These are phyloP conservation scores for Octodon degus DNA, from an alignment of 2,113 vertebrate genomes.

Conservation along the genomic window DNA sequence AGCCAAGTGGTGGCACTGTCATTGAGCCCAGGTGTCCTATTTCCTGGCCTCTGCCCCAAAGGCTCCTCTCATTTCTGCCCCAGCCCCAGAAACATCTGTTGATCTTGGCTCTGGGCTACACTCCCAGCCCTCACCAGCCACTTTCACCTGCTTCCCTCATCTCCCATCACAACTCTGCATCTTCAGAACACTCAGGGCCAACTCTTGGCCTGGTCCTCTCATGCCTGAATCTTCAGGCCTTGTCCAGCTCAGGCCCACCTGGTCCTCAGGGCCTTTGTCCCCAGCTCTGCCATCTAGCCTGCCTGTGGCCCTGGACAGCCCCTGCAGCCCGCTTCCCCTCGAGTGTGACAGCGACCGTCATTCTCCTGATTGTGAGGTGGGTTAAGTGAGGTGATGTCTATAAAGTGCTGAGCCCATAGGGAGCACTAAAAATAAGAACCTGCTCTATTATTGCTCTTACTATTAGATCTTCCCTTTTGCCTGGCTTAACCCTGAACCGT, in stretches of 20 bases:
- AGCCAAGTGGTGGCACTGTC: not conserved
- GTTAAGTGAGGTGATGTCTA: not conserved
- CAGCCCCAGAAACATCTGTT: not conserved
- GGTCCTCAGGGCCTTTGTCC: not conserved
- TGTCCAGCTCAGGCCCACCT: not conserved
- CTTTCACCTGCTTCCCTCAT: not conserved
- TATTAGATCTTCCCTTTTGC: not conserved
- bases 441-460: not conserved
- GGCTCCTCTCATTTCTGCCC: not conserved
- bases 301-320: not conserved
- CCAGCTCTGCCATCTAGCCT: not conserved
- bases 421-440: slow-evolving; percentile 46
- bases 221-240: not conserved
- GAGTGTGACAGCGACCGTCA: not conserved
- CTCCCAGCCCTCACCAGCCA: not conserved
- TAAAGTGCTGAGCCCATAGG: slow-evolving; percentile 18
- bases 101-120: not conserved
- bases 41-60: not conserved
- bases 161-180: no score
- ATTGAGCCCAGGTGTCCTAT: rapidly evolving
- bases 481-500: slow-evolving; percentile 13
- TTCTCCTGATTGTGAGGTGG: not conserved
- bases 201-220: not conserved
- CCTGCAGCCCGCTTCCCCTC: not conserved
- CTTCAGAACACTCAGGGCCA: not conserved